These are phyloP conservation scores for Cistogaster globosa DNA, from an alignment of 2,888 invertebrate species.

Conservation along the genomic window DNA sequence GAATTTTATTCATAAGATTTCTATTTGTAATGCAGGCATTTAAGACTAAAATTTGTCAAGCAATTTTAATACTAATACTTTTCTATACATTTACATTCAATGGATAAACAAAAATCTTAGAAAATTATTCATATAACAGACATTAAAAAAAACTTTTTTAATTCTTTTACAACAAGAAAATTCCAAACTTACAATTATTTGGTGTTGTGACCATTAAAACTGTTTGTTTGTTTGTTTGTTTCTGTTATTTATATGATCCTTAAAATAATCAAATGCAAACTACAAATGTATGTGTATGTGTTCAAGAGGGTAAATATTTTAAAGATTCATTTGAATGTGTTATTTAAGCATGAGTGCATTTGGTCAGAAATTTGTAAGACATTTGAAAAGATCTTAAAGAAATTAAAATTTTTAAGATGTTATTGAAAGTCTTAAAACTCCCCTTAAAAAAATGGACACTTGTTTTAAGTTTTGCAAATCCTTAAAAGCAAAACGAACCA, in stretches of 20 bases:
- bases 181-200: constrained; percentile 65
- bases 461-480: constrained; percentile 46
- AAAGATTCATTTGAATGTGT: constrained; percentile 70
- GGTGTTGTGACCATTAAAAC: constrained; percentile 70
- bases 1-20: constrained; percentile 58
- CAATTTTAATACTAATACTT: constrained; percentile 55
- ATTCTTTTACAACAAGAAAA: constrained; percentile 32
- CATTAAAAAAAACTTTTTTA: constrained; percentile 6
- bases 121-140: constrained; percentile 51
- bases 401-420: constrained; percentile 70
- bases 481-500: constrained; percentile 37
- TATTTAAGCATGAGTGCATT: constrained; percentile 70
- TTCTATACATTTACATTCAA: not conserved
- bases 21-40: constrained; percentile 51
- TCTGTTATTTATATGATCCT: constrained; percentile 33
- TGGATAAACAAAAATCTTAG: constrained; percentile 58
- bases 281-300: not conserved
- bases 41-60: constrained; percentile 67
- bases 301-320: constrained; percentile 30
- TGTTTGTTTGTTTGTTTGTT: constrained; percentile 47
- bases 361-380: constrained; percentile 64
- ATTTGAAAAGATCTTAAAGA: constrained; percentile 69
- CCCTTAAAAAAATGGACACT: constrained; percentile 44
- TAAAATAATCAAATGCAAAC: constrained; percentile 21
- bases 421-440: constrained; percentile 40